Evolutionary conservation across 2,888 invertebrate species (phyloP), one percentile per base, ranked within the genome.

Genomic region (Xestoiulus laeticollis): DNA sequence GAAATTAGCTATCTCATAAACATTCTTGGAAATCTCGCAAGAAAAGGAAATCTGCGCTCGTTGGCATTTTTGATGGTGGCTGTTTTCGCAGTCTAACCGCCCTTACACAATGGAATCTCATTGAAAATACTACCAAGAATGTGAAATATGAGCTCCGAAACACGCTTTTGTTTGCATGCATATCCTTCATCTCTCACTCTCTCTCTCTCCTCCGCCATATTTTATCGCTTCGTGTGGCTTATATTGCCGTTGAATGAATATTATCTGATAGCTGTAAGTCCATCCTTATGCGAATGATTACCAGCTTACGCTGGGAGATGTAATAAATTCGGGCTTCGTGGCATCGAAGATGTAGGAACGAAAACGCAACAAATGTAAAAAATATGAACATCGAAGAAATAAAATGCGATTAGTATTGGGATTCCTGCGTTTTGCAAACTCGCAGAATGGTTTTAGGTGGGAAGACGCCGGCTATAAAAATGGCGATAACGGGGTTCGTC

Each of bases 1-100:
- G 78, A 78, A 78, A 78, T 78, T 78, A 78, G 78, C 78, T 30
- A 78, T 78, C 78, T 78, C 78, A 78, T 78, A 78, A 78, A 78
- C 78, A 78, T 78, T 78, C 78, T 78, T 30, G 30, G 78, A 30
- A 30, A 78, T 68, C 68, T 68, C 68, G 68, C 14, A 68, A 68
- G 59, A 59, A 59, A 59, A n/a, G 59, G 59, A 68, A 68, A 78
- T 78, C 78, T 78, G 78, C 78, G 26, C 30, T 78, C 26, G 78
- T 78, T 78, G 14, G 30, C 78, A 78, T 78, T 78, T 78, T 78
- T 78, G 78, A 30, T 78, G 30, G 30, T 5, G 30, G 30, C 78
- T 78, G 78, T 78, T 78, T 78, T 78, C 78, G 30, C 30, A 78
- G 78, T 30, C 78, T 30, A 32, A 26, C 78, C 78, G 30, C 59